Evolutionary conservation across 2,888 invertebrate species (phyloP), one percentile per base, ranked within the genome.

Genomic region (Prionchulus punctatus): DNA sequence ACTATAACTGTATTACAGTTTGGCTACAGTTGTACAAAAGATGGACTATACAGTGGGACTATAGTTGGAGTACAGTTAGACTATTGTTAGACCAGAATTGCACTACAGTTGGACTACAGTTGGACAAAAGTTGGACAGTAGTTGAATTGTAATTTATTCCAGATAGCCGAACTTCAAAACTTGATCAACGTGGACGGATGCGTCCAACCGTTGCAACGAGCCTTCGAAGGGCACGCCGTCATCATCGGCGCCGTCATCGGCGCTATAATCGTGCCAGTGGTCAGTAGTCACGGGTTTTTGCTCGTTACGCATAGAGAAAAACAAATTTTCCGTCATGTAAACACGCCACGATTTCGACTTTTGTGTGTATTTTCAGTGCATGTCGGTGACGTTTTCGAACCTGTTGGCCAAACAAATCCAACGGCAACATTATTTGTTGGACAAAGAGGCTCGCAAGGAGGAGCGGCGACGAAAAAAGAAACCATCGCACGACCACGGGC

Each of bases 341-440:
- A n/a, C n/a, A n/a, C n/a, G n/a, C n/a, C n/a, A n/a, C n/a, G n/a
- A n/a, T n/a, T n/a, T n/a, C n/a, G n/a, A n/a, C n/a, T n/a, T n/a
- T n/a, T n/a, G n/a, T n/a, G n/a, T n/a, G n/a, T n/a, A n/a, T n/a
- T 64, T 65, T 59, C 62, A 69, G 69, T 67, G 65, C 53, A 51
- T 69, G 15, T 64, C 64, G 15, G 65, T 69, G 1, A 68, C 66
- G 43, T 60, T 69, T 1, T 60, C 67, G 3, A 68, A 69, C 58
- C 61, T 70, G 31, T 60, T 69, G 36, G 67, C 68, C 1, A 64
- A 65, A 48, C 69, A 69, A 63, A 68, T 69, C 49, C 70, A 69
- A 43, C 67, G 67, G 54, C 69, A 69, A 54, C 62, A 62, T 23
- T 70, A 62, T 55, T 52, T 69, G 31, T 60, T 69, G 50, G 66